phyloP scores from a whole-genome alignment of 2,113 vertebrate species.

The Loxodonta africana region DNA sequence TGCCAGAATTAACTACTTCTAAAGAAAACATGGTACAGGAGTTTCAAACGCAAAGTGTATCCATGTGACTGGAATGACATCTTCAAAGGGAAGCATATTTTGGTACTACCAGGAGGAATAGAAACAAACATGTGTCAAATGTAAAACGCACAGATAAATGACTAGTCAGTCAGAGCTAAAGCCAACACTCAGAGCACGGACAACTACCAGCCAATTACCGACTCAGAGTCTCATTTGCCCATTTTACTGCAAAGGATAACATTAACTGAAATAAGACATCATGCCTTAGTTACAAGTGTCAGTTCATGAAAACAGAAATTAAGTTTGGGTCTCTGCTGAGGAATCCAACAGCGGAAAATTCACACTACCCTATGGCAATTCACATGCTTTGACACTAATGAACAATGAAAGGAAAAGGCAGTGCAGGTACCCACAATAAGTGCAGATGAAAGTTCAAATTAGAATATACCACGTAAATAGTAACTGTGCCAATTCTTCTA shows the following conservation, averaged over 20 bases:
- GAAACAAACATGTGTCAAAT: background rate
- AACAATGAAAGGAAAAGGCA: background rate
- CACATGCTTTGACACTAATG: background rate
- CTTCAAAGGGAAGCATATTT: background rate
- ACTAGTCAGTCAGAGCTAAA: constrained; percentile 15
- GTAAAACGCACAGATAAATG: background rate
- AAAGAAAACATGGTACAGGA: background rate
- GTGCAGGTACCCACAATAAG: background rate
- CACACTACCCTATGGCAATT: background rate
- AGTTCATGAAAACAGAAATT: constrained; percentile 7
- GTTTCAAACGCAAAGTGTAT: background rate
- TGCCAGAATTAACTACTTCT: background rate
- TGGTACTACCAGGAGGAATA: background rate
- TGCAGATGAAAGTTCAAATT: background rate
- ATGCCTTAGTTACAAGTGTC: background rate
- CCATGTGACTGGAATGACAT: background rate
- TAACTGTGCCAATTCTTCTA: background rate
- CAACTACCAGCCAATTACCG: background rate
- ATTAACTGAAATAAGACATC: background rate
- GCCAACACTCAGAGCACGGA: background rate
- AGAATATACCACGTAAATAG: background rate
- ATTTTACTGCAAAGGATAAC: background rate
- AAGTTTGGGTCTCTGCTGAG: background rate
- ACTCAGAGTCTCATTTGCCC: background rate
- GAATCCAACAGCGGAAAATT: background rate